These are phyloP conservation scores for Ahaetulla prasina DNA, from an alignment of 2,113 vertebrate genomes.

Conservation along the genomic window DNA sequence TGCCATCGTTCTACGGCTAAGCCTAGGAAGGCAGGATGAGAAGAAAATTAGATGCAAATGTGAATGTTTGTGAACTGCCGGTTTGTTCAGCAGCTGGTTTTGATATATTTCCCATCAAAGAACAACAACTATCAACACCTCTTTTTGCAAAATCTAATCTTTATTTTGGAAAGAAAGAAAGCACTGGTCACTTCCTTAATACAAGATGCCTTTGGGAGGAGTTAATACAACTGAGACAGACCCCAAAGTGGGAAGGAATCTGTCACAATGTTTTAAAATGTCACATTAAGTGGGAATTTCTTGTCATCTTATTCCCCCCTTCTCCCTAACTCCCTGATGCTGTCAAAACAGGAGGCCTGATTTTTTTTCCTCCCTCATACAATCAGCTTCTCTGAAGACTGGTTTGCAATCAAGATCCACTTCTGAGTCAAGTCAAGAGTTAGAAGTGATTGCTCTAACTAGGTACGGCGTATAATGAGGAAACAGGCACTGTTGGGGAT, in stretches of 20 bases:
- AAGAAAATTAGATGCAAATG: background rate
- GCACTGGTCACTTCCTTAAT: background rate
- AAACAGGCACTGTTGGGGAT: slow-evolving; percentile 27
- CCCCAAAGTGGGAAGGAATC: background rate
- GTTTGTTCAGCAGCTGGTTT: slow-evolving; percentile 7
- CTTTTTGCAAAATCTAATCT: background rate
- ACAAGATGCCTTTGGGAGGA: slow-evolving; percentile 11
- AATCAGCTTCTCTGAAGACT: slow-evolving; percentile 22
- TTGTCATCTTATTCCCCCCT: background rate
- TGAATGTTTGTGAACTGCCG: background rate
- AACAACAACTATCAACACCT: background rate
- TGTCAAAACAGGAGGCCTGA: slow-evolving; percentile 2
- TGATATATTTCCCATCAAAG: slow-evolving; percentile 9
- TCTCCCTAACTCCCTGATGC: background rate
- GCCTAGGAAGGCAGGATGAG: background rate
- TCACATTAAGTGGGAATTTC: slow-evolving; percentile 9
- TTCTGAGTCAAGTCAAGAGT: slow-evolving; percentile 32
- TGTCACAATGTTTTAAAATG: slow-evolving; percentile 34
- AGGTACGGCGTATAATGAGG: slow-evolving; percentile 30
- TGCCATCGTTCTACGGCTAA: background rate
- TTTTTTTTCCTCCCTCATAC: background rate
- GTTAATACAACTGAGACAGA: background rate
- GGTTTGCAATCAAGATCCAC: slow-evolving; percentile 8
- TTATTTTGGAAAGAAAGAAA: background rate
- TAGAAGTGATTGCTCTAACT: slow-evolving; percentile 59